A percentile compares a stretch with the other conserved stretches of the same genome.
Evolutionary conservation across 2,113 vertebrate genomes (phyloP).

Genomic region (Laterallus jamaicensis): DNA sequence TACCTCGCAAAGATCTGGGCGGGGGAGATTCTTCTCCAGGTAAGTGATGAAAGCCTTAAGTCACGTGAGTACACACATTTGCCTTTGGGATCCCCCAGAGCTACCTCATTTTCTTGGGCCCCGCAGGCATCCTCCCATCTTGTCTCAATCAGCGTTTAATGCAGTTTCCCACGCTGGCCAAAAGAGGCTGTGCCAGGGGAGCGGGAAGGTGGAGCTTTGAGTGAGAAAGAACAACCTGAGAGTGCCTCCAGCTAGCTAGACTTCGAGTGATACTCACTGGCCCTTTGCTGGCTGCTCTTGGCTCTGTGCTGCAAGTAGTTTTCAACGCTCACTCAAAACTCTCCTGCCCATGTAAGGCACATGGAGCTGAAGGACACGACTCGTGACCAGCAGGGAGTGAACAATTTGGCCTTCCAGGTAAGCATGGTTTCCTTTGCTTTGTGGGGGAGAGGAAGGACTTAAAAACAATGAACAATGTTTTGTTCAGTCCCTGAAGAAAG

Average conservation of each 20-base stretch:
- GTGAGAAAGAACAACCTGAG: background rate
- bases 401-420: slow-evolving; percentile 73
- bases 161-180: background rate
- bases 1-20: background rate
- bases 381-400: background rate
- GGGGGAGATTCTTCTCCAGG: background rate
- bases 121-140: background rate
- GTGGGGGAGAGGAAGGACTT: background rate
- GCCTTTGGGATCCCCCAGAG: background rate
- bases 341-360: background rate
- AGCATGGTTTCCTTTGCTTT: background rate
- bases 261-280: background rate
- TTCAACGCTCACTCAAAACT: background rate
- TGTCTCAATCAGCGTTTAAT: background rate
- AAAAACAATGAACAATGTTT: background rate
- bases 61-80: background rate
- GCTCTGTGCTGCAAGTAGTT: background rate
- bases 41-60: background rate
- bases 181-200: background rate
- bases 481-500: background rate
- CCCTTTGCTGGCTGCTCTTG: background rate
- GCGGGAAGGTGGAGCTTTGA: slow-evolving; percentile 22
- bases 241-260: background rate
- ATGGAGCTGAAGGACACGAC: slow-evolving; percentile 31
- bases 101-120: accelerated